Evolutionary conservation across 2,797 vertebrate species (phyloP), one percentile per base, ranked within the genome.

Genomic region (Pseudochromis fuscus): DNA sequence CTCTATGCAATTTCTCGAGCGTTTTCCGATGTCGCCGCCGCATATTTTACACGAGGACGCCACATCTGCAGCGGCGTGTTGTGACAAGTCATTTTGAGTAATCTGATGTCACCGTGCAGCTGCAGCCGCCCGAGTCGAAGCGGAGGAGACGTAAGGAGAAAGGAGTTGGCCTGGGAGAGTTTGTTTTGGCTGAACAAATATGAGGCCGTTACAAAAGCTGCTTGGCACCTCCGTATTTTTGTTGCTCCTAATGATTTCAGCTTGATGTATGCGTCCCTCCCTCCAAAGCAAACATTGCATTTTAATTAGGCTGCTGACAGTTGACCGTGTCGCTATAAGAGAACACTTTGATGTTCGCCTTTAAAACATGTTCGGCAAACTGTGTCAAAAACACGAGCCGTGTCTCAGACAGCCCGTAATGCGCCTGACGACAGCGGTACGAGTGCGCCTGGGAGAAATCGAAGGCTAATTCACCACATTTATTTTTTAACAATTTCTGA

Each of bases 221-320:
- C 79, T 70, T 49, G 86, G 75, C 84, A 83, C 84, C 70, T 80
- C 63, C 0, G 73, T 82, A 40, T 78, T 84, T 86, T 70, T 49
- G 48, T 67, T 62, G 48, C 71, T 75, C 21, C 74, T 79, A 83
- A 86, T 76, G 86, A 78, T 88, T 85, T 76, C 53, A 18, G n/a
- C 55, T 74, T 73, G 76, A 87, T 83, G 40, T 75, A 75, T 82
- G 77, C 85, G 33, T 71, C 46, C 16, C 27, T 52, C 67, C 24
- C 62, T 81, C 87, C 90, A 91, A 87, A 77, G 81, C 84, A 89
- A 90, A 91, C 85, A 85, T 2, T 16, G 78, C 57, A 71, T 86
- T 81, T 89, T 85, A 91, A 90, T 87, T 72, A 84, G 80, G 45
- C 50, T 30, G 68, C 57, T 84, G 87, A 88, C 85, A 78, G 82